phyloP scores from a whole-genome alignment of 2,888 invertebrate species.

The Gastrophysa polygoni region DNA sequence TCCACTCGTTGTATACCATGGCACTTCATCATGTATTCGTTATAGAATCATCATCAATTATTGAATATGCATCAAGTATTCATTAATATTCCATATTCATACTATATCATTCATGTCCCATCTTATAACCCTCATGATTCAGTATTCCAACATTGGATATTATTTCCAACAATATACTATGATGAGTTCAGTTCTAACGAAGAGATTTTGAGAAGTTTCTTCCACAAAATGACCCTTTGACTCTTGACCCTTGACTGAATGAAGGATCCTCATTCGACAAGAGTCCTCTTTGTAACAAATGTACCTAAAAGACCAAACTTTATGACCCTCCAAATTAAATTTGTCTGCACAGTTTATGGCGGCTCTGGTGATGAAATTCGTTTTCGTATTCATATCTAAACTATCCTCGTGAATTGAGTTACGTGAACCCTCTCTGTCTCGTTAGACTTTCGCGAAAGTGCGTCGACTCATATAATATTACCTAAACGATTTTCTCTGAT shows the following conservation, averaged over 20 bases:
- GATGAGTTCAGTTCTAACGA: not conserved
- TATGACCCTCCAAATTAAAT: not conserved
- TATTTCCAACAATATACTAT: too few species aligned
- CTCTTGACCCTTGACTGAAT: too few species aligned
- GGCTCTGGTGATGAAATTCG: not conserved
- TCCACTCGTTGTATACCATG: too few species aligned
- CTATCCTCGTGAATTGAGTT: not conserved
- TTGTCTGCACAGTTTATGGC: not conserved
- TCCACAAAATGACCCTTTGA: not conserved
- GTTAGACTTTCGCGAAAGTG: not conserved
- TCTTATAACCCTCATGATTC: too few species aligned
- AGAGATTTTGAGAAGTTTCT: not conserved
- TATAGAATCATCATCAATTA: too few species aligned
- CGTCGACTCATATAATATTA: not conserved
- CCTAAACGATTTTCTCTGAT: too few species aligned
- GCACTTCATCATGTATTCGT: too few species aligned
- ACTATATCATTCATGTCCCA: too few species aligned
- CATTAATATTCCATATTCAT: too few species aligned
- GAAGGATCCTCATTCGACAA: too few species aligned
- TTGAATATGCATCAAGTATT: too few species aligned
- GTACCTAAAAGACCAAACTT: not conserved
- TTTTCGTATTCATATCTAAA: not conserved
- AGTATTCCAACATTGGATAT: too few species aligned
- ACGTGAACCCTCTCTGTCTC: not conserved
- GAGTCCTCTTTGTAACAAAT: not conserved